Evolutionary conservation across 2,797 vertebrate genomes (phyloP).

Genomic region (Cyprinella venusta): DNA sequence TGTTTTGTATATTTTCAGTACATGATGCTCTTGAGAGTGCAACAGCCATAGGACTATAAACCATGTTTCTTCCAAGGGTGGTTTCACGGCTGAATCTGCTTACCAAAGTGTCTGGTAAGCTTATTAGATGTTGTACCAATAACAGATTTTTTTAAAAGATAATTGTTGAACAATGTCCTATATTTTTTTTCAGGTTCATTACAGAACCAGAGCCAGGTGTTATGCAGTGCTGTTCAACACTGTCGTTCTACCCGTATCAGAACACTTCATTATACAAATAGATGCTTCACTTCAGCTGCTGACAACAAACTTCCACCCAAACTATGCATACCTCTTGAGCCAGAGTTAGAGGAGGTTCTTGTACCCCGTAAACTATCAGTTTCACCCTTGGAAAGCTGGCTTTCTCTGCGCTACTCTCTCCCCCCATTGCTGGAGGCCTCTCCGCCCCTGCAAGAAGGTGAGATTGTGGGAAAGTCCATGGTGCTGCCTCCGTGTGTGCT

Average conservation of each 20-base stretch:
- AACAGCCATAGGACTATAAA: conserved; percentile 27
- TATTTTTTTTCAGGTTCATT: conserved; percentile 63
- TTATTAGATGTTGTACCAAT: not conserved
- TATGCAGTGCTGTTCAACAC: conserved; percentile 57
- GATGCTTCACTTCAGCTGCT: conserved; percentile 76
- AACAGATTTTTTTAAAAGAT: not conserved
- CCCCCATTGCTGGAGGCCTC: conserved; percentile 71
- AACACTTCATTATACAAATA: conserved; percentile 55
- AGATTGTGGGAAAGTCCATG: conserved; percentile 67
- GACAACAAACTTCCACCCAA: conserved; percentile 72
- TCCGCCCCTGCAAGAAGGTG: conserved; percentile 50
- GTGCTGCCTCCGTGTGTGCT: conserved; percentile 68
- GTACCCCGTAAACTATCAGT: conserved; percentile 91
- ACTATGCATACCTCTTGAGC: conserved; percentile 77
- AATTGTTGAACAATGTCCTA: not conserved
- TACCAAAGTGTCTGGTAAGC: conserved; percentile 73
- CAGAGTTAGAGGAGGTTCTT: conserved; percentile 88
- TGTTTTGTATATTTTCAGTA: conserved; percentile 41
- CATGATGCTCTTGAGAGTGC: conserved; percentile 41
- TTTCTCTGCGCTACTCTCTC: conserved; percentile 83
- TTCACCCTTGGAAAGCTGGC: conserved; percentile 92
- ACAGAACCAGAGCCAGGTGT: conserved; percentile 60
- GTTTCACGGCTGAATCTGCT: conserved; percentile 66
- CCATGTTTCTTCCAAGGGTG: conserved; percentile 76
- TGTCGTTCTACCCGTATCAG: conserved; percentile 52